Base-by-base conservation (phyloP, 2,888 invertebrate species). In the Hyles lineata region DNA sequence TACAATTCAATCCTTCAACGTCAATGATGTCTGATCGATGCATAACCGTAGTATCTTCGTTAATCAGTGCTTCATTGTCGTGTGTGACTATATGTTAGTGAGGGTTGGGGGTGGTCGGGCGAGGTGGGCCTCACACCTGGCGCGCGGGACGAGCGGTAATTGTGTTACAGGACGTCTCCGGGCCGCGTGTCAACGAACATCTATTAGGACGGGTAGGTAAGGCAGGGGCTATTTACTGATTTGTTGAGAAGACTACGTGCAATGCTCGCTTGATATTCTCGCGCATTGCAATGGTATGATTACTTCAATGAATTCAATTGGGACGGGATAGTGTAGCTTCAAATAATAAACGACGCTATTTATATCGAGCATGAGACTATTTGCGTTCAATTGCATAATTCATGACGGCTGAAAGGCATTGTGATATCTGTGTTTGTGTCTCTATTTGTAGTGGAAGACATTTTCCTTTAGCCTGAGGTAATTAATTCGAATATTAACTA, bases 81-180 rank as follows among this genome's bases (percentile, higher is more conserved):
- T 60, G 25, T 8, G 35, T 67, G 63, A 63, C 11, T 43, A 63
- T 63, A 11, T 15, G 7, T n/a, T 43, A 50, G 67, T 63, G 35
- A 5, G 23, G 23, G 23, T n/a, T 17, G 23, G 50, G 2, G 50
- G 17, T n/a, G 19, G 50, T 6, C 43, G 23, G 67, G 23, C n/a
- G 9, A 62, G 32, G 19, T 19, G 19, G 67, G 3, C 17, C 7
- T 50, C 50, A 43, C 50, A 67, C 67, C 50, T 67, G 67, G 23
- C 50, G 17, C 1, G 11, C 67, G 21, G 67, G 67, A 15, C 67
- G 67, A 67, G 8, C 43, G 67, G 67, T 67, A 67, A 67, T 67
- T 43, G 67, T 23, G 67, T 67, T 67, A 67, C 50, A 23, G 67
- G 67, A 67, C 50, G 43, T 67, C 67, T 67, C 17, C 50, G 43